Evolutionary conservation across 1,140 invertebrate genomes (phyloP).

Genomic region (Papilio dardanus): DNA sequence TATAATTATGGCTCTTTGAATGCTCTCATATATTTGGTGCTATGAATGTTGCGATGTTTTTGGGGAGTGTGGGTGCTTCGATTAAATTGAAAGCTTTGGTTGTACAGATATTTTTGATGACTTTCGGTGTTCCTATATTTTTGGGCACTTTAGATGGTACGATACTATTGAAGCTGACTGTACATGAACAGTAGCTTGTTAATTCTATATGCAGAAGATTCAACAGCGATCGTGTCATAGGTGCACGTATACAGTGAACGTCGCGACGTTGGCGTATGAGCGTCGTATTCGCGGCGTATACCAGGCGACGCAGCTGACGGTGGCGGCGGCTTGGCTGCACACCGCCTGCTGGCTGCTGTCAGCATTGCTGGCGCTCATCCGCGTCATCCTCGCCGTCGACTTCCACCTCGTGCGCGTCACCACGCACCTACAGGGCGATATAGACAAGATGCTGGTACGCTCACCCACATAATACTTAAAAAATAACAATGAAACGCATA

Average conservation of each 20-base stretch:
- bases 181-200: no score
- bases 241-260: slow-evolving; percentile 69
- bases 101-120: no score
- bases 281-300: slow-evolving; percentile 72
- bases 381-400: slow-evolving; percentile 70
- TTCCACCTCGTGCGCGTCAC: slow-evolving; percentile 72
- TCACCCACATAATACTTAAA: not conserved
- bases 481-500: no score
- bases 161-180: no score
- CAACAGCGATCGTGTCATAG: slow-evolving; percentile 46
- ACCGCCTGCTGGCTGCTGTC: slow-evolving; percentile 72
- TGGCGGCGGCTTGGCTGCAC: slow-evolving; percentile 74
- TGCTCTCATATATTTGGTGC: no score
- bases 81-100: no score
- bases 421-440: slow-evolving; percentile 60
- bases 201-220: not conserved
- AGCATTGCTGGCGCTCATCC: slow-evolving; percentile 55
- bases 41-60: no score
- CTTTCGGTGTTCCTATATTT: no score
- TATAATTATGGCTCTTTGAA: no score
- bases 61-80: no score
- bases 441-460: slow-evolving; percentile 67
- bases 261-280: slow-evolving; percentile 65
- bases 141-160: no score
- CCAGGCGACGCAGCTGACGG: slow-evolving; percentile 64